phyloP scores from a whole-genome alignment of 92 coral and sea anemone genomes.

The Bergia sp. region DNA sequence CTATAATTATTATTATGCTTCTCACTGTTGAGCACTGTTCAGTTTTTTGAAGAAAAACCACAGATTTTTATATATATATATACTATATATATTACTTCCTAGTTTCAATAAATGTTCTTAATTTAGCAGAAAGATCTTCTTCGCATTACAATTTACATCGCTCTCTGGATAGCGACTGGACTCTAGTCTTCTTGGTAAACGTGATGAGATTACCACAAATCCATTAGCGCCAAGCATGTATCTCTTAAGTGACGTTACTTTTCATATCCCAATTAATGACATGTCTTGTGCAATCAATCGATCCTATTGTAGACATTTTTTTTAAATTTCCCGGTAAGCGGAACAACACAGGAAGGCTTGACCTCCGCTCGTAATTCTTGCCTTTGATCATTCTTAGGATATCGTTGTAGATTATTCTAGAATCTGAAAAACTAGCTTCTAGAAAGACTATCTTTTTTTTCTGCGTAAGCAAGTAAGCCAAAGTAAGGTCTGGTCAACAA shows the following conservation, averaged over 20 bases:
- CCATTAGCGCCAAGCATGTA: neutral
- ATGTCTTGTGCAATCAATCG: neutral
- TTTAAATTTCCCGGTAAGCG: neutral
- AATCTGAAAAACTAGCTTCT: neutral
- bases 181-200: neutral
- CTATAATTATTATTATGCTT: no score
- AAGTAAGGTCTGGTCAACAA: neutral
- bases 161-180: neutral
- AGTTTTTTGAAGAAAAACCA: no score
- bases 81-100: no score
- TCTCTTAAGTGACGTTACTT: neutral
- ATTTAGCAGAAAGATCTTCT: no score
- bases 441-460: neutral
- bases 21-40: no score
- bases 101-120: no score
- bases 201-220: no score
- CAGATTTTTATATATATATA: no score
- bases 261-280: neutral
- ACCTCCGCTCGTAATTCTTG: neutral
- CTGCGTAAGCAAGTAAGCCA: neutral
- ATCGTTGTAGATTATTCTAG: neutral
- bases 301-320: neutral
- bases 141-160: no score
- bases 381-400: neutral
- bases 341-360: neutral